Base-by-base conservation (phyloP, 2,797 vertebrate species). In the Rhinoraja longicauda region DNA sequence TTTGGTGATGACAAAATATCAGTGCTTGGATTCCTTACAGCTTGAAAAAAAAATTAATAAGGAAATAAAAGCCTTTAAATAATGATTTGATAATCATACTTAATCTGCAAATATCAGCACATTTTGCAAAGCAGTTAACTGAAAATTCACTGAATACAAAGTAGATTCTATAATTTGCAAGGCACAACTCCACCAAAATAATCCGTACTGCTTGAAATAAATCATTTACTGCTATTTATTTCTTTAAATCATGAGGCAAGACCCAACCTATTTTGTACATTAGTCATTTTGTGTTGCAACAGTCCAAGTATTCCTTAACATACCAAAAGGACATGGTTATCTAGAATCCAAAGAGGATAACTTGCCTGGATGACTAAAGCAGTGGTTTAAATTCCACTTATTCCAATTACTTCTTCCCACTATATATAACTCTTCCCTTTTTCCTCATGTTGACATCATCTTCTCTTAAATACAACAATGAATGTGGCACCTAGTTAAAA, bases 1-100 rank as follows among this genome's bases (percentile, higher is more conserved):
- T 98, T 99, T 57, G 99, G 98, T 0, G 98, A 97, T 0, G 98
- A 98, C 94, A 98, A 97, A 93, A 98, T 97, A 29, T 99, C 98
- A 24, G 97, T 96, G 53, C 97, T 97, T 21, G 97, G 96, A 76
- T 97, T 98, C 93, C 97, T 96, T 72, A 98, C 98, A 93, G 97
- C 98, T 99, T 94, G 90, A 64, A 45, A 32, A 93, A 1, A 93
- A 64, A 67, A 45, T 82, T 17, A 45, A 82, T 32, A 45, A 53
- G 19, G n/a, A 90, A 26, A 72, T 19, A 67, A 70, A 57, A 70
- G 45, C 0, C 10, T 59, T 59, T 36, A 88, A 72, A 62, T 26
- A 15, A n/a, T 29, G 2, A 45, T 53, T 12, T 88, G 64, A 32
- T 88, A 0, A 67, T 88, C 15, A n/a, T 59, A 59, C 15, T 19